A percentile compares a stretch with the other conserved stretches of the same genome.
Conservation (phyloP, 2,797 vertebrate genomes). For the Nannoperca australis region DNA sequence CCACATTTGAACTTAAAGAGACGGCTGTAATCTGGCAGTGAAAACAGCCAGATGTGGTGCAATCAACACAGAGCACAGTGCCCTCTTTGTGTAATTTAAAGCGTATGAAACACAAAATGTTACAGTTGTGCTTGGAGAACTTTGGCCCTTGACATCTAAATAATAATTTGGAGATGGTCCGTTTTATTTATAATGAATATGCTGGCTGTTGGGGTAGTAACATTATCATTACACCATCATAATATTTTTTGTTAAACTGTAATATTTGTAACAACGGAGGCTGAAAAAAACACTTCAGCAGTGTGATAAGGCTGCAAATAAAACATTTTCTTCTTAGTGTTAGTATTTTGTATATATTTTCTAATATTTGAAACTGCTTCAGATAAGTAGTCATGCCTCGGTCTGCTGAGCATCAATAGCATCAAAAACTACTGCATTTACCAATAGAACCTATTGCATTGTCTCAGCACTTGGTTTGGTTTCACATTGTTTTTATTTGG, state of each 20-base stretch:
- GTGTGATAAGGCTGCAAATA: constrained; percentile 10
- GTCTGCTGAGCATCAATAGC: constrained; percentile 74
- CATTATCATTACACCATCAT: neutral
- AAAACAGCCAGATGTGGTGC: constrained; percentile 59
- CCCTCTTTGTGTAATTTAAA: constrained; percentile 27
- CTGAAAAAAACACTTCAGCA: neutral
- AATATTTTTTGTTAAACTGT: neutral
- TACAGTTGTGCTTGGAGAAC: neutral
- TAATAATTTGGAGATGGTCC: neutral
- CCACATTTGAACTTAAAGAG: constrained; percentile 48
- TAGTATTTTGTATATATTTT: constrained; percentile 17
- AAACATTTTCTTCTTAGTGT: neutral
- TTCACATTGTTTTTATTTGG: constrained; percentile 68
- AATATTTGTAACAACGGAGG: constrained; percentile 9
- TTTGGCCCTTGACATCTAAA: constrained; percentile 7
- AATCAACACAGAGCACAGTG: constrained; percentile 27
- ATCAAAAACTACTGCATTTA: constrained; percentile 75
- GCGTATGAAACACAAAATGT: neutral
- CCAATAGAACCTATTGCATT: constrained; percentile 78
- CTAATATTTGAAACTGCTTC: constrained; percentile 58
- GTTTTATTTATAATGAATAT: neutral
- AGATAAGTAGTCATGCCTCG: constrained; percentile 69
- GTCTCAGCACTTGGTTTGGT: constrained; percentile 82
- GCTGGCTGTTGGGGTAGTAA: neutral
- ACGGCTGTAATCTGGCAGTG: constrained; percentile 44